Evolutionary conservation across 2,888 invertebrate species (phyloP).

Genomic region (Gastracanthus pulcherrimus): DNA sequence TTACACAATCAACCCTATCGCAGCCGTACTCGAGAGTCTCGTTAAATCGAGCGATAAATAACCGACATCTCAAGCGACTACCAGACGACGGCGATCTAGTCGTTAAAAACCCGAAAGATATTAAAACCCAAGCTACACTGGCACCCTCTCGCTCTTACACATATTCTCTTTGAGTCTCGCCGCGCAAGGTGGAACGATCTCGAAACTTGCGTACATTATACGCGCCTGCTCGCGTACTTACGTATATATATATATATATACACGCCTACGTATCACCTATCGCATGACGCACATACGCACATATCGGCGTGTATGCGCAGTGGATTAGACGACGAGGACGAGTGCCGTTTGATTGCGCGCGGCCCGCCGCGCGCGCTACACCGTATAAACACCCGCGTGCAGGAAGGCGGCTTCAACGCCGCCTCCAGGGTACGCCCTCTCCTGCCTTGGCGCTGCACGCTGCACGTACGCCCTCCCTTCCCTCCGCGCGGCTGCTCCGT

Average conservation of each 20-base stretch:
- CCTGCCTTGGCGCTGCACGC: conserved; percentile 62
- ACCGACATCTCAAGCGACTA: conserved; percentile 18
- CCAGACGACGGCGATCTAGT: conserved; percentile 2
- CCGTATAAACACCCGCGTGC: conserved; percentile 66
- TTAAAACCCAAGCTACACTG: conserved; percentile 21
- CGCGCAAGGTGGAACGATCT: conserved; percentile 21
- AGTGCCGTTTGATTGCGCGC: conserved; percentile 72
- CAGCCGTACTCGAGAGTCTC: neutral
- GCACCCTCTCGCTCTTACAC: neutral
- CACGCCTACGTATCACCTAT: neutral
- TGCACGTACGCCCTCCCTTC: conserved; percentile 62
- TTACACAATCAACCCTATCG: conserved; percentile 9
- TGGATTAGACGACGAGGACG: conserved; percentile 55
- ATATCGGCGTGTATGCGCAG: neutral
- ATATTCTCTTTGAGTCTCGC: conserved; percentile 37
- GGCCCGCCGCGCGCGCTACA: conserved; percentile 62
- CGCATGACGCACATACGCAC: neutral
- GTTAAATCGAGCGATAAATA: conserved; percentile 48
- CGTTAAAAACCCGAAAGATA: conserved; percentile 31
- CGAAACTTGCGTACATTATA: no score
- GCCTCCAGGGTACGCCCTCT: conserved; percentile 77
- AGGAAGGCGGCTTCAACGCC: conserved; percentile 76
- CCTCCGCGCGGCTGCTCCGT: conserved; percentile 25
- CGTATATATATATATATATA: no score
- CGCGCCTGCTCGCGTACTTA: no score